Evolutionary conservation across 2,113 vertebrate species (phyloP).

Genomic region (Syngnathoides biaculeatus): DNA sequence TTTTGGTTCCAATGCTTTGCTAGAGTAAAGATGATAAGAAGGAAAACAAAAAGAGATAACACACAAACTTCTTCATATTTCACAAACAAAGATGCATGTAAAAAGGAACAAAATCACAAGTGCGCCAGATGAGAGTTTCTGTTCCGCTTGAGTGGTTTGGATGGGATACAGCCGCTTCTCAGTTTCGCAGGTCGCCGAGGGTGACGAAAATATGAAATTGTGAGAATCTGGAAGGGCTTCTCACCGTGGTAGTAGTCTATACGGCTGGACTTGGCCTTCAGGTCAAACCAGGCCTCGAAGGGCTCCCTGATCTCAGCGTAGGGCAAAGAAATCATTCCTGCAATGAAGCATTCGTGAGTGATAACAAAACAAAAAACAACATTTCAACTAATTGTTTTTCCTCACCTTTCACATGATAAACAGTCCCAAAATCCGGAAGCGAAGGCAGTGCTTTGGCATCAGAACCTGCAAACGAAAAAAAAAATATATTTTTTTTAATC

Average conservation of each 20-base stretch:
- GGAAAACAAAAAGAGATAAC: background rate
- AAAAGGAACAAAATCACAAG: background rate
- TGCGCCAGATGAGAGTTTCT: background rate
- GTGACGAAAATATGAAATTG: too few relatives aligned
- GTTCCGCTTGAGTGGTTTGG: conserved; percentile 15
- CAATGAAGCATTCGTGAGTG: conserved; percentile 1
- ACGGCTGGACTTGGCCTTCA: conserved; percentile 65
- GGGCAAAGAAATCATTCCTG: conserved; percentile 77
- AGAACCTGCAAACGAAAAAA: conserved; percentile 48
- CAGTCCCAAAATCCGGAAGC: conserved; percentile 69
- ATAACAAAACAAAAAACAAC: background rate
- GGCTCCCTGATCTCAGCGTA: conserved; percentile 82
- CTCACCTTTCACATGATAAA: conserved; percentile 82
- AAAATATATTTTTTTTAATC: background rate
- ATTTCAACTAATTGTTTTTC: background rate
- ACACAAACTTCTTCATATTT: background rate
- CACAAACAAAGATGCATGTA: background rate
- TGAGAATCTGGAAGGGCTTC: background rate
- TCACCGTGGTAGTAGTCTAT: conserved; percentile 76
- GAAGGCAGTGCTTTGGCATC: conserved; percentile 50
- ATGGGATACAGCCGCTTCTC: conserved; percentile 36
- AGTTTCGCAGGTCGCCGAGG: conserved; percentile 32
- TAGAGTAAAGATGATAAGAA: background rate
- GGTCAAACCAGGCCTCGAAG: conserved; percentile 81
- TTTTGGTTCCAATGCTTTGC: background rate